phyloP scores from a whole-genome alignment of 2,797 vertebrate genomes.

The Lycodopsis pacificus region DNA sequence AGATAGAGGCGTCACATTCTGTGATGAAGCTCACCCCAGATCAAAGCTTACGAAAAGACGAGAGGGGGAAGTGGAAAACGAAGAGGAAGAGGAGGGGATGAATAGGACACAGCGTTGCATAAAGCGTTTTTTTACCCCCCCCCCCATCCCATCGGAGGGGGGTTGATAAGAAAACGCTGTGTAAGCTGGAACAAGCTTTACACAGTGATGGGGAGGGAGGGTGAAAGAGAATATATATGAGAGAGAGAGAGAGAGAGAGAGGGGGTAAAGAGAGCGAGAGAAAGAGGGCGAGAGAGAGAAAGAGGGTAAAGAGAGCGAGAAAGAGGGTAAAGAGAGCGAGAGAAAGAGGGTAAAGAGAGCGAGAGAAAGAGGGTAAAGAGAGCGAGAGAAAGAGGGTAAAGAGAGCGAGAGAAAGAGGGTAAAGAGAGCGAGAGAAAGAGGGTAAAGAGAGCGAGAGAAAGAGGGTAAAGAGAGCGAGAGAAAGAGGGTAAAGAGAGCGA shows the following conservation, averaged over 20 bases:
- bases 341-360: background rate
- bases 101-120: slow-evolving; percentile 38
- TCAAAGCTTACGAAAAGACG: slow-evolving; percentile 22
- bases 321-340: background rate
- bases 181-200: slow-evolving; percentile 52
- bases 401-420: background rate
- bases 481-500: no score
- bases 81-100: background rate
- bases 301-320: no score
- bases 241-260: no score
- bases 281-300: no score
- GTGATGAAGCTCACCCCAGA: slow-evolving; percentile 19
- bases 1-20: background rate
- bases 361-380: no score
- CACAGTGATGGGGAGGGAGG: slow-evolving; percentile 15
- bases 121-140: slow-evolving; percentile 28
- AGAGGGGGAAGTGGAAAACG: background rate
- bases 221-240: slow-evolving; percentile 1
- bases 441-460: no score
- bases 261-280: no score
- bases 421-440: background rate
- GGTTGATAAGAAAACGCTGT: slow-evolving; percentile 68
- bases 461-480: no score
- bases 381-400: no score
- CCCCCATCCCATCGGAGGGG: background rate